phyloP scores from a whole-genome alignment of 2,888 invertebrate genomes.

The Hoplodrina ambigua region DNA sequence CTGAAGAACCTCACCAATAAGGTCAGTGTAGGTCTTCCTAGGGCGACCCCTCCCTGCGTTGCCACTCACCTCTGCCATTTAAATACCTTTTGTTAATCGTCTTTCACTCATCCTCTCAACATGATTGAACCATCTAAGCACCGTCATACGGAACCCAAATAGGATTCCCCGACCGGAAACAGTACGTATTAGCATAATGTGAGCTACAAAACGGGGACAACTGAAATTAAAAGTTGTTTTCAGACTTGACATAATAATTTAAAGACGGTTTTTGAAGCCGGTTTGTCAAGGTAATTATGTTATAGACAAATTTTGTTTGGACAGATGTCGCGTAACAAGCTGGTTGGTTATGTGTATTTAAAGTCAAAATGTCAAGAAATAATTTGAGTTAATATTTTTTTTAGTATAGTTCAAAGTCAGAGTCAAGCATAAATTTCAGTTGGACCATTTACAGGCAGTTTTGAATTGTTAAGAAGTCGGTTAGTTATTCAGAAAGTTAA shows the following conservation, averaged over 20 bases:
- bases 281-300: conserved; percentile 59
- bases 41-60: too few species aligned
- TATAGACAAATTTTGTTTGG: conserved; percentile 43
- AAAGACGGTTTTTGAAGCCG: conserved; percentile 61
- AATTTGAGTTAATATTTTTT: conserved; percentile 1
- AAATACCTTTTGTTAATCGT: too few species aligned
- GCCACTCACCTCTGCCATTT: too few species aligned
- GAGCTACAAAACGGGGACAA: conserved; percentile 57
- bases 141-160: conserved; percentile 50
- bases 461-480: too few species aligned
- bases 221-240: conserved; percentile 82
- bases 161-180: conserved; percentile 66
- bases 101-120: too few species aligned
- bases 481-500: too few species aligned
- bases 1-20: too few species aligned
- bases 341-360: conserved; percentile 7
- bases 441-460: too few species aligned
- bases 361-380: background rate
- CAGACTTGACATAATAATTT: conserved; percentile 61
- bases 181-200: conserved; percentile 72
- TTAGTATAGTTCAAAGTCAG: too few species aligned
- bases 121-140: too few species aligned
- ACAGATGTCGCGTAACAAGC: conserved; percentile 31
- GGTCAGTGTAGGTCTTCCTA: too few species aligned
- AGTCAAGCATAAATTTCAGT: too few species aligned